phyloP scores from a whole-genome alignment of 2,113 vertebrate genomes.

The Pseudopipra pipra region DNA sequence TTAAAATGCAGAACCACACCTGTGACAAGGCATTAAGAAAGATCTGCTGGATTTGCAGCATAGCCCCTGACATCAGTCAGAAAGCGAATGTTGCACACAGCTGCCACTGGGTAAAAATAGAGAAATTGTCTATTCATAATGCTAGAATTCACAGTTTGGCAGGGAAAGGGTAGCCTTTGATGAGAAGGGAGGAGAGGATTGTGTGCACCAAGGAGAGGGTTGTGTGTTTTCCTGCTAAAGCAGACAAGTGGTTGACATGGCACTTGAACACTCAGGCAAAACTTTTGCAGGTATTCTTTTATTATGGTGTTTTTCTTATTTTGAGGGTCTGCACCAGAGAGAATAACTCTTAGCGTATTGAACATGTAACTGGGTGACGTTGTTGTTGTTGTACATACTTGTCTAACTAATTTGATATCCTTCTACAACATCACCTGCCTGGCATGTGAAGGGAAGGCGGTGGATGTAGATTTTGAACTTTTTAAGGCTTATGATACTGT shows the following conservation, averaged over 20 bases:
- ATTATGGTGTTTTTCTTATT: background rate
- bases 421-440: background rate
- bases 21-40: constrained; percentile 44
- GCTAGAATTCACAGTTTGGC: constrained; percentile 35
- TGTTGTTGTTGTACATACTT: background rate
- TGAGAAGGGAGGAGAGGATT: background rate
- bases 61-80: constrained; percentile 1
- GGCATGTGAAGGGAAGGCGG: background rate
- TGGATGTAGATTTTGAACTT: background rate
- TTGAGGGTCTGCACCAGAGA: background rate
- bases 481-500: background rate
- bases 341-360: background rate
- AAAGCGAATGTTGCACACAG: constrained; percentile 40
- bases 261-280: background rate
- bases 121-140: constrained; percentile 48
- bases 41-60: background rate
- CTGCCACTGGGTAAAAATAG: constrained; percentile 53
- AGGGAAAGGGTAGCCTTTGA: background rate
- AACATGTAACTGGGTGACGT: background rate
- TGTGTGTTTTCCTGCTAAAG: background rate
- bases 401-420: background rate
- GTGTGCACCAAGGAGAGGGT: background rate
- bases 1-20: constrained; percentile 7
- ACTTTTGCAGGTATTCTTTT: background rate
- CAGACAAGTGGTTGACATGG: background rate